Percentiles rank a stretch among this genome's conserved stretches.
Evolutionary conservation across 2,797 vertebrate genomes (phyloP).

Genomic region (Myripristis jacobus): DNA sequence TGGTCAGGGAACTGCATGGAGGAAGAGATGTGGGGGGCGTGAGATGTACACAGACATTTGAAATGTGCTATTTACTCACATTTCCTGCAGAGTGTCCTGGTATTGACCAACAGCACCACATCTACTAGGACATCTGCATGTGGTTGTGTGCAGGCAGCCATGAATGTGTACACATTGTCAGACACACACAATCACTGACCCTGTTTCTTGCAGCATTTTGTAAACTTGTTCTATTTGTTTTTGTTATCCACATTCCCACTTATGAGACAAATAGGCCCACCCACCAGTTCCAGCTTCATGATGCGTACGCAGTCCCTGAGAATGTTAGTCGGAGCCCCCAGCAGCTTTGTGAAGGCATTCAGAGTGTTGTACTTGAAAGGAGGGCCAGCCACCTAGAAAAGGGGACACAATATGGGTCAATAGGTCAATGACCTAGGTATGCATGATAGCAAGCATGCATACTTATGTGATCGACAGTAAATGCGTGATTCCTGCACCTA

Average conservation of each 20-base stretch:
- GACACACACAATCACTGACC: not conserved
- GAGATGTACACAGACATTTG: too few relatives aligned
- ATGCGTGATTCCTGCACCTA: constrained; percentile 65
- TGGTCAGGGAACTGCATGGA: constrained; percentile 95
- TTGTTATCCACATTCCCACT: not conserved
- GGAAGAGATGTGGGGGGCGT: constrained; percentile 14
- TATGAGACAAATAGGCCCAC: constrained; percentile 45
- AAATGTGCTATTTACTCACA: too few relatives aligned
- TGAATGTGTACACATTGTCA: too few relatives aligned
- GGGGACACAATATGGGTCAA: not conserved
- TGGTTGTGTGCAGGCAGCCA: too few relatives aligned
- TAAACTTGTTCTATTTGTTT: too few relatives aligned
- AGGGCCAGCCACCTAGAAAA: constrained; percentile 93
- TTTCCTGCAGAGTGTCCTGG: too few relatives aligned
- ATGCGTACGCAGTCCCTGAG: constrained; percentile 98
- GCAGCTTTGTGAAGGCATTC: constrained; percentile 97
- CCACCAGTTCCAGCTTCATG: constrained; percentile 98
- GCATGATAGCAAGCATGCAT: not conserved
- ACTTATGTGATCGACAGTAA: not conserved
- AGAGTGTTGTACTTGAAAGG: constrained; percentile 99
- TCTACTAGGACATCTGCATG: too few relatives aligned
- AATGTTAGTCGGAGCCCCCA: constrained; percentile 97
- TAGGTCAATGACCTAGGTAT: not conserved
- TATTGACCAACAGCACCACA: too few relatives aligned
- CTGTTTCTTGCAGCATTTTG: too few relatives aligned